These are phyloP conservation scores for Cygnus buccinator DNA, from an alignment of 2,113 vertebrate genomes.

Conservation along the genomic window DNA sequence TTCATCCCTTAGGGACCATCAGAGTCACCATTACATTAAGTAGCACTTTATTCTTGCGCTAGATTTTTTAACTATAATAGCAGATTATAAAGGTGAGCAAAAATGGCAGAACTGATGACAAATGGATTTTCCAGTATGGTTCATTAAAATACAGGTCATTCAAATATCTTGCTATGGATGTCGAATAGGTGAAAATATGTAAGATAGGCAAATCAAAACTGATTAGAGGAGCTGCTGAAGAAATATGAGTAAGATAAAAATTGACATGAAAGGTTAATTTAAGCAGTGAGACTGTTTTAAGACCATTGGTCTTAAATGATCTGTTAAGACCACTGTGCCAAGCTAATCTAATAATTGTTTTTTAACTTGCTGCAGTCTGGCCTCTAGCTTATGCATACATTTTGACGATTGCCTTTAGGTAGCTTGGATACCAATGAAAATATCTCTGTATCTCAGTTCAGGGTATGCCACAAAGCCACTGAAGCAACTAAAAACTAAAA, in stretches of 20 bases:
- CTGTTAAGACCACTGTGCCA: not conserved
- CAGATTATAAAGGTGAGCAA: not conserved
- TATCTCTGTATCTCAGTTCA: not conserved
- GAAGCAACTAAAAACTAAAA: not conserved
- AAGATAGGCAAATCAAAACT: constrained; percentile 38
- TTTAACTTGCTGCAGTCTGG: not conserved
- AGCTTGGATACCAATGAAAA: not conserved
- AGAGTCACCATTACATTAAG: not conserved
- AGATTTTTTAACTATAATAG: not conserved
- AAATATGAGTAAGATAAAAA: constrained; percentile 30
- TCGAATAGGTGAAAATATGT: constrained; percentile 30
- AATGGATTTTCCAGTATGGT: not conserved
- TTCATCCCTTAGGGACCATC: not conserved
- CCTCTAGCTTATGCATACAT: not conserved
- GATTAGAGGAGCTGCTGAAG: constrained; percentile 14
- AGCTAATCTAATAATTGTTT: not conserved
- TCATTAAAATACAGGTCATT: constrained; percentile 36
- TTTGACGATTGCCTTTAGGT: not conserved
- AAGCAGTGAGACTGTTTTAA: not conserved
- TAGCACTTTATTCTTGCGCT: not conserved
- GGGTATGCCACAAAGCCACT: not conserved
- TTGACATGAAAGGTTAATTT: constrained; percentile 46
- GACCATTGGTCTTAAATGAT: not conserved
- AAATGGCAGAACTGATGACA: constrained; percentile 21
- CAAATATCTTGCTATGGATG: not conserved